A percentile compares a stretch with the other conserved stretches of the same genome.
These are phyloP conservation scores for Sipha maydis DNA, from an alignment of 2,888 invertebrate species.

Conservation along the genomic window DNA sequence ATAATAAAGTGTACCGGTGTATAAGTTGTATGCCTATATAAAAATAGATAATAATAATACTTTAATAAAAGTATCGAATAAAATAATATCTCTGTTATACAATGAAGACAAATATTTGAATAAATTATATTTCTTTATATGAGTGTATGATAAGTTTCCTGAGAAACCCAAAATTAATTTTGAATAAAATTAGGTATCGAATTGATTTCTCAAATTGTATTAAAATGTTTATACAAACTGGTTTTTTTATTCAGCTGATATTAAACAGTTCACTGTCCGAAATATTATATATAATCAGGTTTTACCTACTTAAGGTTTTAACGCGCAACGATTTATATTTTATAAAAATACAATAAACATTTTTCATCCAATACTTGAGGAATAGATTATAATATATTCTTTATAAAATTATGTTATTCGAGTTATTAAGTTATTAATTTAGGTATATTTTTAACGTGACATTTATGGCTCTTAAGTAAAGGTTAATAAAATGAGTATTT, in stretches of 20 bases:
- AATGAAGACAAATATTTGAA: not conserved
- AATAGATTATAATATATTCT: too few relatives aligned
- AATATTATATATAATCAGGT: conserved; percentile 21
- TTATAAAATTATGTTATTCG: too few relatives aligned
- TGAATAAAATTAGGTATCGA: not conserved
- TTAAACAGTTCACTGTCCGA: conserved; percentile 9
- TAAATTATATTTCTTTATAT: too few relatives aligned
- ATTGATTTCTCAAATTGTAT: not conserved
- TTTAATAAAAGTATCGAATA: not conserved
- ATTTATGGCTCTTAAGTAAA: too few relatives aligned
- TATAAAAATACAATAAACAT: too few relatives aligned
- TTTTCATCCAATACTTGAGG: too few relatives aligned
- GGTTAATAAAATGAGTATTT: too few relatives aligned
- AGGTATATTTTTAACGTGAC: too few relatives aligned
- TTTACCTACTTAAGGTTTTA: not conserved
- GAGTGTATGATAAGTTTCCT: not conserved
- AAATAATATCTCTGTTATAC: not conserved
- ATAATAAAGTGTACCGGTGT: too few relatives aligned
- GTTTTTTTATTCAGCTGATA: conserved; percentile 20
- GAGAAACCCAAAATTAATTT: not conserved
- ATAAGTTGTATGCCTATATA: too few relatives aligned
- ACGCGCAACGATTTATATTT: not conserved
- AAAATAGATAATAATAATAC: not conserved
- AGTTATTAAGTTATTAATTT: too few relatives aligned
- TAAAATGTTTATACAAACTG: conserved; percentile 4